phyloP scores from a whole-genome alignment of 1,140 invertebrate genomes.

The Caerostris darwini region DNA sequence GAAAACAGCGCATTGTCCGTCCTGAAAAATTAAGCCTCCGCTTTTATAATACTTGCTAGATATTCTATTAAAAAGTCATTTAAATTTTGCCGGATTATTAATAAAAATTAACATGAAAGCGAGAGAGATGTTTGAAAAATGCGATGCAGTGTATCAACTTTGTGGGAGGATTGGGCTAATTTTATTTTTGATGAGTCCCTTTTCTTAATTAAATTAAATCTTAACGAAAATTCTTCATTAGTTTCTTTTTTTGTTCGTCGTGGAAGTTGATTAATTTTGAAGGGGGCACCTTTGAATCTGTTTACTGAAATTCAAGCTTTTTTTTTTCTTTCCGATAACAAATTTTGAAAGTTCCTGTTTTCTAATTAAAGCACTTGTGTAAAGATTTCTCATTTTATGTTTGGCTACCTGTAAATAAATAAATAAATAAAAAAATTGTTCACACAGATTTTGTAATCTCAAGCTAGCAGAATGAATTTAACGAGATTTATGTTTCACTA shows the following conservation, averaged over 20 bases:
- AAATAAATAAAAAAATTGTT: background rate
- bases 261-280: background rate
- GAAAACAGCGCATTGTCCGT: background rate
- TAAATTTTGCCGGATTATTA: slow-evolving; percentile 27
- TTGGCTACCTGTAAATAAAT: background rate
- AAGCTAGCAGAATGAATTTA: background rate
- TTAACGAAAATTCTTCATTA: slow-evolving; percentile 1
- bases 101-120: background rate
- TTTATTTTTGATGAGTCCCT: slow-evolving; percentile 15
- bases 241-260: background rate
- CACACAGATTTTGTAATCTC: background rate
- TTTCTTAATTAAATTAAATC: slow-evolving; percentile 15
- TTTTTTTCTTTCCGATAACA: background rate
- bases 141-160: background rate
- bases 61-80: slow-evolving; percentile 33
- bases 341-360: background rate
- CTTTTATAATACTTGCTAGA: background rate
- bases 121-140: background rate
- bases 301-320: background rate
- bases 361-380: slow-evolving; percentile 20
- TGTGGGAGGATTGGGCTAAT: background rate
- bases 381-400: background rate
- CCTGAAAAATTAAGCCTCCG: background rate
- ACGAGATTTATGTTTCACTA: background rate
- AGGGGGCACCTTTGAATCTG: background rate